Base-by-base conservation (phyloP, 2,888 invertebrate species). In the Drosophila anomelani region DNA sequence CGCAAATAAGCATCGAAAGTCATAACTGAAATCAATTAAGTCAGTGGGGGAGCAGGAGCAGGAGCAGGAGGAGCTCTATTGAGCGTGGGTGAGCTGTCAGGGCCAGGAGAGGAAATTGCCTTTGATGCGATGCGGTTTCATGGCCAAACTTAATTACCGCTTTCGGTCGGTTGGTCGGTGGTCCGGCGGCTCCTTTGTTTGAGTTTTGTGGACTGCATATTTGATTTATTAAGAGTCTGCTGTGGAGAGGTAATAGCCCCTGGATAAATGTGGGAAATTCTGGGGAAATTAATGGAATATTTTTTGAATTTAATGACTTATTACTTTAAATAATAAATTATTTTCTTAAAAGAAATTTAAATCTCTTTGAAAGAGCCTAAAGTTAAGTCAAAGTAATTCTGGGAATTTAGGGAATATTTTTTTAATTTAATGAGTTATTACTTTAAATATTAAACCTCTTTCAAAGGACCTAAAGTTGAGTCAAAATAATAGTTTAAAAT, bases 11-110 rank as follows among this genome's bases (percentile, higher is more conserved):
- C 34, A 53, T 57, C 38, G 51, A 69, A 76, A 69, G 61, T 69
- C 75, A 66, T 60, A 61, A 69, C 57, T 58, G 29, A 76, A 75
- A 69, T 75, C 69, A 76, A 67, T 67, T 67, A 60, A 17, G 73
- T 26, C n/a, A 12, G 13, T 4, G n/a, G 26, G 15, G 20, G 13
- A 23, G 23, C 44, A 29, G 4, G 43, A 32, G 23, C 2, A 10
- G 32, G n/a, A 39, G 58, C 15, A 26, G 12, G 17, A 34, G 34
- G 39, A 51, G 46, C 53, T n/a, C 5, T 3, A 10, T 51, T 20
- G 20, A 36, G 51, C 20, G 34, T 51, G 51, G 43, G 71, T n/a
- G 41, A 43, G 43, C 64, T 63, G 64, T 64, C 64, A 43, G 49
- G 29, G 64, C 49, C 64, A 63, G 64, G 26, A 36, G 34, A 36